These are phyloP conservation scores for Cepaea hortensis DNA, from an alignment of 2,888 invertebrate species.

Conservation along the genomic window DNA sequence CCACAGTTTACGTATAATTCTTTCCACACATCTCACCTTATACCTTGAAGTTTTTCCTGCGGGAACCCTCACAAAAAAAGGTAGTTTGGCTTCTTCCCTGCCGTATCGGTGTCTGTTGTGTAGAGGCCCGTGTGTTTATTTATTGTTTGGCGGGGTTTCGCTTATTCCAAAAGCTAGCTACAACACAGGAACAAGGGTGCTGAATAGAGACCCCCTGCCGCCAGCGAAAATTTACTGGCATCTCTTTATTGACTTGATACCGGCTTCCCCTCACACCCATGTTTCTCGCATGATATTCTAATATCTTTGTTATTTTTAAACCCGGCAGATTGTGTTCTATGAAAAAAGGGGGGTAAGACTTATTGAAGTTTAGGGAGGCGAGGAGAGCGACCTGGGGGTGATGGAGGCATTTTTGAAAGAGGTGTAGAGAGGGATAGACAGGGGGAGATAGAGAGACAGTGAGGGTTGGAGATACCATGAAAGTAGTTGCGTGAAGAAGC, in stretches of 20 bases:
- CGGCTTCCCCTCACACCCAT: neutral
- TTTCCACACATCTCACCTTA: neutral
- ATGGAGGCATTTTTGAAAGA: no score
- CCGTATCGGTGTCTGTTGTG: conserved; percentile 10
- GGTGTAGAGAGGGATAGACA: no score
- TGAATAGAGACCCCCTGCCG: conserved; percentile 18
- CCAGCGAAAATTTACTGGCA: conserved; percentile 18
- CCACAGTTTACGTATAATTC: neutral
- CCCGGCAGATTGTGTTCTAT: neutral
- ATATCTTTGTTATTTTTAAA: conserved; percentile 22
- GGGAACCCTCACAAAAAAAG: neutral
- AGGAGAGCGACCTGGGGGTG: neutral
- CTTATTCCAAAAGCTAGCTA: conserved; percentile 2
- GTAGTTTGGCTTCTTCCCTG: neutral
- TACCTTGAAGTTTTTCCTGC: neutral
- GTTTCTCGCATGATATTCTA: conserved; percentile 16
- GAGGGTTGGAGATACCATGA: no score
- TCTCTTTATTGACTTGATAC: conserved; percentile 14
- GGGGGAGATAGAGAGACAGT: no score
- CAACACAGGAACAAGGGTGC: neutral
- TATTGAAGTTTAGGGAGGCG: conserved; percentile 8
- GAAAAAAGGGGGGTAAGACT: neutral
- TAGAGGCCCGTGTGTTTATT: neutral
- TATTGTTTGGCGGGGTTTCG: conserved; percentile 11
- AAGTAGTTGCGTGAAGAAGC: no score